These are phyloP conservation scores for Sciurus vulgaris DNA, from an alignment of 2,797 vertebrate genomes.

Conservation along the genomic window DNA sequence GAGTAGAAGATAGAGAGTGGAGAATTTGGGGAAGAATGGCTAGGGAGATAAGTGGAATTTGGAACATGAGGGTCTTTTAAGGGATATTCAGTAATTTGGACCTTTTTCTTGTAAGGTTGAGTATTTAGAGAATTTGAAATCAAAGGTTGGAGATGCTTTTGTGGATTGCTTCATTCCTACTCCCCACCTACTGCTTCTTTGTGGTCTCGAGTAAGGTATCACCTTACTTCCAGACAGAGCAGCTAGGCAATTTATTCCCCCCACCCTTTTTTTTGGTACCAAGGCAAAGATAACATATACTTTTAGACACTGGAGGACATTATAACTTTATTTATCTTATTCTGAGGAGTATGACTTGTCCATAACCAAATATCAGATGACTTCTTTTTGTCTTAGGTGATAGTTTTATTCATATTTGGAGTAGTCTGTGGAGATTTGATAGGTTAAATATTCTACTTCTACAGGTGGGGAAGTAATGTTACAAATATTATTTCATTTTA, in stretches of 20 bases:
- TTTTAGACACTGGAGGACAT: not conserved
- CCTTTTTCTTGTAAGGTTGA: not conserved
- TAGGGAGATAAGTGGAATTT: not conserved
- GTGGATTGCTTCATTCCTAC: not conserved
- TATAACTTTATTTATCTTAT: conserved; percentile 26
- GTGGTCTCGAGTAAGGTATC: not conserved
- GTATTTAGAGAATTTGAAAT: conserved; percentile 32
- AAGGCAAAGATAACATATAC: not conserved
- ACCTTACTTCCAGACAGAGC: not conserved
- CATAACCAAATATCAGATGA: not conserved
- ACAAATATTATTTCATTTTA: conserved; percentile 51
- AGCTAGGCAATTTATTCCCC: not conserved
- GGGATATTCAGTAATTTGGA: not conserved
- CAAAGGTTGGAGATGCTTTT: not conserved
- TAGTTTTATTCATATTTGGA: not conserved
- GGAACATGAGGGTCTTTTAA: not conserved
- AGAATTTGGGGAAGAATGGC: not conserved
- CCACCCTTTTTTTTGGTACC: not conserved
- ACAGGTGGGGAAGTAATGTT: conserved; percentile 6
- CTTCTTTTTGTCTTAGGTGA: not conserved
- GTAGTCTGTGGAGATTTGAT: conserved; percentile 6
- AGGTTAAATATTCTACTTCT: conserved; percentile 34
- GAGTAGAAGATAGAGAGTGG: not conserved
- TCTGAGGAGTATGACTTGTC: not conserved
- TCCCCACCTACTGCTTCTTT: not conserved